Evolutionary conservation across 2,113 vertebrate species (phyloP), one percentile per base, ranked within the genome.

Genomic region (Platysteira castanea): DNA sequence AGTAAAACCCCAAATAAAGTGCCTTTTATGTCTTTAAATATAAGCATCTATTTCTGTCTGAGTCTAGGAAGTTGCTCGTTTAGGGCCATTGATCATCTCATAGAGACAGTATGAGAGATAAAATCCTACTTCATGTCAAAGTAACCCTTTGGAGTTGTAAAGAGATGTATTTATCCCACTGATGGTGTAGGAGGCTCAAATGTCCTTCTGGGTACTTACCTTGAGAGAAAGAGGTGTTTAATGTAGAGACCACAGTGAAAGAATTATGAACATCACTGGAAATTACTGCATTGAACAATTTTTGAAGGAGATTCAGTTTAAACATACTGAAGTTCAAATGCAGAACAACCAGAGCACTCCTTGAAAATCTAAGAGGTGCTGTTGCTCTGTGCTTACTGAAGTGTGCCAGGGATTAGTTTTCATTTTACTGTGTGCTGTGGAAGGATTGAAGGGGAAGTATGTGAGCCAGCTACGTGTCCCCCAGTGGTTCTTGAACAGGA

Each of bases 71-170:
- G 28, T 54, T 53, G 14, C 52, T 63, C 0, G 0, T 0, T 63
- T 63, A 41, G 0, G 8, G 11, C 16, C 13, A 12, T 9, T 37
- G 70, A 44, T 79, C 4, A 49, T 35, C 16, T n/a, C 2, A 0
- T 5, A 42, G 44, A 54, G 41, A n/a, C 22, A 37, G 11, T 27
- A 6, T 52, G 49, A 87, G 46, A 61, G 24, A 16, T 70, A 11
- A 37, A 49, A 14, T 69, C 31, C 37, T 42, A 28, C n/a, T 49
- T 80, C 27, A 9, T 39, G 68, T 47, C 28, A 49, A 7, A 80
- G 41, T n/a, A 49, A 21, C 31, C 27, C 28, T 74, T 54, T 65
- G 60, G 20, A 64, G 28, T 37, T 69, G 19, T 7, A n/a, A 8
- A 57, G 30, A 74, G n/a, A 52, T 0, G 0, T 16, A 3, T 69